Evolutionary conservation across 1,140 invertebrate genomes (phyloP), one percentile per base, ranked within the genome.

Genomic region (Drosophila kikkawai): DNA sequence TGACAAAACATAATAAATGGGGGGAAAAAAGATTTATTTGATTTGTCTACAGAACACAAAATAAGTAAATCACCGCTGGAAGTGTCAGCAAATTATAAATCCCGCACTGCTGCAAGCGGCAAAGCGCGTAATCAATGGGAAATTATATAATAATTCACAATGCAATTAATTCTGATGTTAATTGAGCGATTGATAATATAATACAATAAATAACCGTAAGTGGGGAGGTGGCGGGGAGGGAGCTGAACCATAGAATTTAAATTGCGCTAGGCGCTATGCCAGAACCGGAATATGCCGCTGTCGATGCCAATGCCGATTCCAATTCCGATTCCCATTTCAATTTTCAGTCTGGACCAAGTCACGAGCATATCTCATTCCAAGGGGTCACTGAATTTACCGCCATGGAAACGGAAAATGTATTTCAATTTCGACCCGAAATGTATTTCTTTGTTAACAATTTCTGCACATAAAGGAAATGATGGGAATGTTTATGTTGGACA

Each of bases 171-270:
- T 53, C 41, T 12, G 34, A 26, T 63, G 71, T 68, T 68, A 77
- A 77, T 77, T 77, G 75, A 77, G 64, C 56, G 56, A 77, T 77
- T 77, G 56, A 68, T 77, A 77, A 77, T 77, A 77, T 68, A 69
- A 48, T 53, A 66, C 37, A 75, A 76, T 76, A 75, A 50, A 75
- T 66, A 65, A 76, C 37, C 17, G 41, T 11, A 15, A 22, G 22
- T 12, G 15, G 15, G 5, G 26, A 29, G 26, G 53, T 3, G 26
- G 15, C 7, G 29, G 22, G 29, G 22, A n/a, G 42, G 41, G 19
- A 19, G 37, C 32, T 36, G 39, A 41, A 47, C 34, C 65, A 75
- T 57, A 66, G 74, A 76, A 59, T 76, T 59, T 59, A 66, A 76
- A 67, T 76, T 59, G 73, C 53, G 63, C 36, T 55, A 67, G 51